Conservation (phyloP, 2,113 vertebrate species). For the Tichodroma muraria region DNA sequence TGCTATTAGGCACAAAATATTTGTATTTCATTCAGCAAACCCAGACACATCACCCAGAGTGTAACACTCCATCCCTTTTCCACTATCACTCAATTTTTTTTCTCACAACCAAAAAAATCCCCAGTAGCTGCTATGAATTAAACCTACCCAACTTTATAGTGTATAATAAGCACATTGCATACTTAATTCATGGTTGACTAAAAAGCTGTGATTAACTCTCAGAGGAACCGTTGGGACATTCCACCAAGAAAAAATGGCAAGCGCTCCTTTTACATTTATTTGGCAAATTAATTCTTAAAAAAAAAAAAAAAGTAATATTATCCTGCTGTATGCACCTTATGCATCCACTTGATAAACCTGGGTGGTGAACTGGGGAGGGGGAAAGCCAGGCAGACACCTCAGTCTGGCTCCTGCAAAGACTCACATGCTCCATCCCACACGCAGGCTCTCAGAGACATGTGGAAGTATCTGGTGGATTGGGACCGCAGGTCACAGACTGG, state of each 20-base stretch:
- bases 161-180: constrained; percentile 56
- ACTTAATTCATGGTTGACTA: constrained; percentile 36
- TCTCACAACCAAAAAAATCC: constrained; percentile 45
- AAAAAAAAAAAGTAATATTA: constrained; percentile 33
- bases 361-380: constrained; percentile 49
- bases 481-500: neutral
- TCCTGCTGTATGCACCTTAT: constrained; percentile 47
- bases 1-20: constrained; percentile 57
- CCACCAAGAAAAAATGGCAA: constrained; percentile 57
- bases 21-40: constrained; percentile 17
- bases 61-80: constrained; percentile 55
- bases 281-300: constrained; percentile 57
- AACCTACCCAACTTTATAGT: constrained; percentile 45
- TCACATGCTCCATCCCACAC: neutral
- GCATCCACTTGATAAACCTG: constrained; percentile 56
- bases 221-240: constrained; percentile 41
- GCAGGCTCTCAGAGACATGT: neutral
- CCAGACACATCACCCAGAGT: constrained; percentile 19
- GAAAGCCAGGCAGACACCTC: constrained; percentile 57
- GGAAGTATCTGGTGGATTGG: neutral
- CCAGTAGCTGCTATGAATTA: constrained; percentile 51
- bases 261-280: constrained; percentile 52
- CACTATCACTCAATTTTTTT: neutral
- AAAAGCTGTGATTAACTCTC: constrained; percentile 45
- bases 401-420: constrained; percentile 28